phyloP scores from a whole-genome alignment of 1,140 invertebrate species.

The Ceratina calcarata region DNA sequence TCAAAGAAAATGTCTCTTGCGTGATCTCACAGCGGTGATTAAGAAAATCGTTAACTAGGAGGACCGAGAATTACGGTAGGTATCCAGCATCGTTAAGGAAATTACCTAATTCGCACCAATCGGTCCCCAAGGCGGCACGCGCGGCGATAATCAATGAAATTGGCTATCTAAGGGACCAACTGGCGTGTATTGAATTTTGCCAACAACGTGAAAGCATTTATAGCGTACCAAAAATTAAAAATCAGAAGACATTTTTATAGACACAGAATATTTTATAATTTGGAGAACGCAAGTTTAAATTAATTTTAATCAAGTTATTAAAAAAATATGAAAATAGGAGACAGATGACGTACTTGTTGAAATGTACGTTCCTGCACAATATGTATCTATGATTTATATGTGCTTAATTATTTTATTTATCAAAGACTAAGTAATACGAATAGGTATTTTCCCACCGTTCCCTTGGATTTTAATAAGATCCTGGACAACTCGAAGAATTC shows the following conservation, averaged over 20 bases:
- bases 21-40: constrained; percentile 35
- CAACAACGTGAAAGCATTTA: too few relatives aligned
- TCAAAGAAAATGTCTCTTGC: constrained; percentile 8
- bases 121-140: constrained; percentile 43
- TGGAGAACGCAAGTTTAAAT: too few relatives aligned
- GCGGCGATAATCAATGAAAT: constrained; percentile 33
- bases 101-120: constrained; percentile 61
- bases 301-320: too few relatives aligned
- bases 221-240: too few relatives aligned
- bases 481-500: background rate
- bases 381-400: too few relatives aligned
- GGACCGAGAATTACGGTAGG: constrained; percentile 33
- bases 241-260: too few relatives aligned
- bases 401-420: too few relatives aligned
- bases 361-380: too few relatives aligned
- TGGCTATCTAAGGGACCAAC: background rate
- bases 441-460: background rate
- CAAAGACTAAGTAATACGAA: too few relatives aligned
- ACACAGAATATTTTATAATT: too few relatives aligned
- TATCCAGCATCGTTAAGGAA: constrained; percentile 61
- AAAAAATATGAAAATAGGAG: too few relatives aligned
- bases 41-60: constrained; percentile 41
- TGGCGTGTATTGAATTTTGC: background rate
- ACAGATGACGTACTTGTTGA: too few relatives aligned
- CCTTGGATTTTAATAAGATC: background rate